phyloP scores from a whole-genome alignment of 1,140 invertebrate species.

The Drosophila ohnishii region DNA sequence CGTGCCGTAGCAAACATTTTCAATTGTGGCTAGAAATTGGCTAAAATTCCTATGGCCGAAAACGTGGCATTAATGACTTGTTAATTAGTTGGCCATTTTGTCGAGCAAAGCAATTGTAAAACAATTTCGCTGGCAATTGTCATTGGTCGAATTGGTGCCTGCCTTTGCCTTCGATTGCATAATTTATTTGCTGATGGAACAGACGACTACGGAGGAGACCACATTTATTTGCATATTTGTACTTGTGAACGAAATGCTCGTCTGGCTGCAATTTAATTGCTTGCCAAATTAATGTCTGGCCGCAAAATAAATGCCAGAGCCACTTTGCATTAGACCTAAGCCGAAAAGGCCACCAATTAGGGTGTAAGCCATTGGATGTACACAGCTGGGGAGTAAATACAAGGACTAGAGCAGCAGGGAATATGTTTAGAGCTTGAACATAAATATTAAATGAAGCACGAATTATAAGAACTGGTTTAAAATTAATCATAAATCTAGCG shows the following conservation, averaged over 20 bases:
- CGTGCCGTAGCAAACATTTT: slow-evolving; percentile 12
- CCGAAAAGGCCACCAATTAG: slow-evolving; percentile 58
- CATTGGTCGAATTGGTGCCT: slow-evolving; percentile 16
- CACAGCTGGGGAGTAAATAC: neutral
- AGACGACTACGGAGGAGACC: slow-evolving; percentile 2
- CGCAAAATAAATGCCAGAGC: slow-evolving; percentile 45
- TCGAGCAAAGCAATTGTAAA: slow-evolving; percentile 50
- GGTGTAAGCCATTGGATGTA: slow-evolving; percentile 6
- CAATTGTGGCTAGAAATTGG: slow-evolving; percentile 28
- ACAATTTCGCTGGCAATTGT: slow-evolving; percentile 45
- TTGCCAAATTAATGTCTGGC: slow-evolving; percentile 58
- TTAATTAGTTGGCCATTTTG: slow-evolving; percentile 59
- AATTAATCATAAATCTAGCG: neutral
- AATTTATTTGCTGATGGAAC: slow-evolving; percentile 35
- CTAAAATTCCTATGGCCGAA: slow-evolving; percentile 7
- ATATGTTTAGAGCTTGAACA: neutral
- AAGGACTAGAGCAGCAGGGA: too few relatives aligned
- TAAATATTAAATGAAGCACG: neutral
- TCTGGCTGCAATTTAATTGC: slow-evolving; percentile 59
- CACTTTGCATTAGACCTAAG: slow-evolving; percentile 24
- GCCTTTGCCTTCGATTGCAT: slow-evolving; percentile 36
- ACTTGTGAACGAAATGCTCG: neutral
- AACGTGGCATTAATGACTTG: slow-evolving; percentile 43
- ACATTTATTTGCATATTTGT: slow-evolving; percentile 52
- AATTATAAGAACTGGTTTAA: neutral